Evolutionary conservation across 2,797 vertebrate species (phyloP).

Genomic region (Anguilla megastoma): DNA sequence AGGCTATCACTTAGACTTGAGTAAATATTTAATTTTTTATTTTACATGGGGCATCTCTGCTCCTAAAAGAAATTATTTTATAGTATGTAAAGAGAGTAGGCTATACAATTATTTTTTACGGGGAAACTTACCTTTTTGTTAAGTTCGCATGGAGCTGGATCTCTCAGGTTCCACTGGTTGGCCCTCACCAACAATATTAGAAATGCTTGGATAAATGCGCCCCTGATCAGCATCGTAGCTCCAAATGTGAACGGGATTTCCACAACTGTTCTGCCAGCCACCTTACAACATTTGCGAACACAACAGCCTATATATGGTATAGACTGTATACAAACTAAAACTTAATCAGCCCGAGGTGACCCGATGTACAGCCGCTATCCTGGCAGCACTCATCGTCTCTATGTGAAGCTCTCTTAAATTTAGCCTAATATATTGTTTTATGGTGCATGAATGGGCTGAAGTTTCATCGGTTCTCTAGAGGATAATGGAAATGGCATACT

Average conservation of each 20-base stretch:
- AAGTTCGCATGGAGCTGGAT: constrained; percentile 69
- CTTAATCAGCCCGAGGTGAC: constrained; percentile 48
- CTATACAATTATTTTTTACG: neutral
- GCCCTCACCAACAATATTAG: constrained; percentile 74
- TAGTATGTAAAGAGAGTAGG: neutral
- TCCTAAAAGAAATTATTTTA: neutral
- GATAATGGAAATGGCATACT: constrained; percentile 40
- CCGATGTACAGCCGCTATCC: constrained; percentile 58
- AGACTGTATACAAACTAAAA: constrained; percentile 49
- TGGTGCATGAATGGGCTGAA: constrained; percentile 42
- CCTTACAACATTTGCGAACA: constrained; percentile 29
- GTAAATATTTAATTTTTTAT: neutral
- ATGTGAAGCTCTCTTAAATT: constrained; percentile 46
- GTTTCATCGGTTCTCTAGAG: constrained; percentile 6
- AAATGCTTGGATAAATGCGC: constrained; percentile 69
- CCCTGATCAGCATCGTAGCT: constrained; percentile 71
- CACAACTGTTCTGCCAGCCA: constrained; percentile 28
- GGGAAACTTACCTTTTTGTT: constrained; percentile 74
- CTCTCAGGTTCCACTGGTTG: constrained; percentile 66
- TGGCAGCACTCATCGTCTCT: constrained; percentile 55
- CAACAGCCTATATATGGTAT: neutral
- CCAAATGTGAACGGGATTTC: constrained; percentile 36
- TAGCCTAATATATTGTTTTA: constrained; percentile 38
- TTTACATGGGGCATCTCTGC: neutral
- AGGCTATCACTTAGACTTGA: neutral